Conservation (phyloP, 1,140 invertebrate species). For the Drosophila novamexicana region DNA sequence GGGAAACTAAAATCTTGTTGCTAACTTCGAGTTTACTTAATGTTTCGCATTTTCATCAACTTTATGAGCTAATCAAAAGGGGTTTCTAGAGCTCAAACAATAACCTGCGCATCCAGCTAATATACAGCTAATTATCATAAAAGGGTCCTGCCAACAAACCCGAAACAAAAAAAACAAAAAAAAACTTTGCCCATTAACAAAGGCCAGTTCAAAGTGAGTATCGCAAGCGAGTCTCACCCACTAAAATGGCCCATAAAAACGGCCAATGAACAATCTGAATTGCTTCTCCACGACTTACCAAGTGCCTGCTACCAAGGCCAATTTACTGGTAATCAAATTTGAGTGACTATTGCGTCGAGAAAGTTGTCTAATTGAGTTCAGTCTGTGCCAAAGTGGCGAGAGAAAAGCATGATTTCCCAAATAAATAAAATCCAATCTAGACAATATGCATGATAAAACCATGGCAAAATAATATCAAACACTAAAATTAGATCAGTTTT, state of each 20-base stretch:
- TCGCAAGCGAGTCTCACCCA: not conserved
- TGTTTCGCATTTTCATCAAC: slow-evolving; percentile 25
- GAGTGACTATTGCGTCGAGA: slow-evolving; percentile 15
- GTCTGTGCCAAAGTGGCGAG: slow-evolving; percentile 4
- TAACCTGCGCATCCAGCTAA: slow-evolving; percentile 23
- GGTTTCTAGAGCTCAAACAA: slow-evolving; percentile 22
- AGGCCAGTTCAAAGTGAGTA: slow-evolving; percentile 1
- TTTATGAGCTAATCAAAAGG: slow-evolving; percentile 34
- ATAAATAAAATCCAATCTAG: not conserved
- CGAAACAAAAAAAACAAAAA: not conserved
- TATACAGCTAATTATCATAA: slow-evolving; percentile 37
- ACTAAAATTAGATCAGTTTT: not conserved
- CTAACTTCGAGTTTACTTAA: slow-evolving; percentile 10
- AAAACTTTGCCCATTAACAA: slow-evolving; percentile 32
- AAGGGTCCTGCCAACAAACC: slow-evolving; percentile 14
- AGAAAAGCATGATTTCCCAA: not conserved
- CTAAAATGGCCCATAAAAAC: slow-evolving; percentile 15
- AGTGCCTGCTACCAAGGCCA: slow-evolving; percentile 14
- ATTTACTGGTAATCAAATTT: slow-evolving; percentile 25
- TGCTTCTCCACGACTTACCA: not conserved
- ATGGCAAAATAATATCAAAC: not conserved
- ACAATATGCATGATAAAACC: too few species aligned
- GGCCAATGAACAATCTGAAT: slow-evolving; percentile 9
- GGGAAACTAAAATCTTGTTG: slow-evolving; percentile 8
- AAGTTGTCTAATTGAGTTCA: slow-evolving; percentile 17